Conservation (phyloP, 2,113 vertebrate species). For the Erythrocebus patas region DNA sequence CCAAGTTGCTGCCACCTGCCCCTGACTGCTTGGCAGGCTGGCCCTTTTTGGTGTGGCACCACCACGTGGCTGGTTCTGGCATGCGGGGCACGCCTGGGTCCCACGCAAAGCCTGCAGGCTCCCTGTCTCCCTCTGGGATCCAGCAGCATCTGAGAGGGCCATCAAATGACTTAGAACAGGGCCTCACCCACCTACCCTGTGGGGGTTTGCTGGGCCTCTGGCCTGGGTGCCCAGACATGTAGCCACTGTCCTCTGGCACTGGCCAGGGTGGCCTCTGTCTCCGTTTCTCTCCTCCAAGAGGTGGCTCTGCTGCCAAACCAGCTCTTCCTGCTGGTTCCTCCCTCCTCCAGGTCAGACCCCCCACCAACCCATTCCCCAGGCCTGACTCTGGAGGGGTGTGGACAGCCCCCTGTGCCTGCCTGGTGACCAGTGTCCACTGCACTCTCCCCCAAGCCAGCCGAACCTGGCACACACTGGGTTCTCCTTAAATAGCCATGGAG, state of each 20-base stretch:
- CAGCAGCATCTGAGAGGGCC: neutral
- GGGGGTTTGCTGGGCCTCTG: neutral
- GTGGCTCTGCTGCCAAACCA: neutral
- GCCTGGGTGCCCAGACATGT: neutral
- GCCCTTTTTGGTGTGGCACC: neutral
- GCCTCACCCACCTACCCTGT: rapidly evolving
- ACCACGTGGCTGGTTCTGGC: neutral
- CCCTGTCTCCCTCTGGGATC: neutral
- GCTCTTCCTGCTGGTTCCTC: neutral
- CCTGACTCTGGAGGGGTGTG: neutral
- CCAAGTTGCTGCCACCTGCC: neutral
- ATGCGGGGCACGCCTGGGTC: rapidly evolving
- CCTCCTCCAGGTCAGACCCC: neutral
- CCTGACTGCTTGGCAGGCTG: neutral
- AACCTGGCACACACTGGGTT: neutral
- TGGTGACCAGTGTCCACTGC: neutral
- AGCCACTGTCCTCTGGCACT: neutral
- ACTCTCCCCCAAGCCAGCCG: neutral
- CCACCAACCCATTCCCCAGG: neutral
- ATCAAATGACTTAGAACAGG: neutral
- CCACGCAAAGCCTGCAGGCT: neutral
- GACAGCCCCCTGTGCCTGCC: neutral
- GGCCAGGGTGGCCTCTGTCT: neutral
- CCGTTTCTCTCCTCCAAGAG: neutral
- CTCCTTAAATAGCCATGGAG: neutral